phyloP scores from a whole-genome alignment of 2,797 vertebrate species.

The Leptodactylus fallax region DNA sequence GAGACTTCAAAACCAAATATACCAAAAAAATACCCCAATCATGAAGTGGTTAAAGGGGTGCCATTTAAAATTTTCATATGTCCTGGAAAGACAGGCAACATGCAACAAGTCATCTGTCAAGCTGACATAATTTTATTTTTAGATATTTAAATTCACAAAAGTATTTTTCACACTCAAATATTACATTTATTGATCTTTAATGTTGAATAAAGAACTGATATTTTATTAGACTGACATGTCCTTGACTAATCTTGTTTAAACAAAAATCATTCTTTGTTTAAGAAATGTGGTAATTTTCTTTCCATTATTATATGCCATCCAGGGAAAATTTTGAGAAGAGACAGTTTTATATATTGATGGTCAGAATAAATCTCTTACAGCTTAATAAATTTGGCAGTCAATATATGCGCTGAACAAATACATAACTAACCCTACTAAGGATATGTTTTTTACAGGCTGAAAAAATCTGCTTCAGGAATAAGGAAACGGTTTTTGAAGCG shows the following conservation, averaged over 20 bases:
- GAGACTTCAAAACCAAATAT: too few relatives aligned
- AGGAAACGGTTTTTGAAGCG: too few relatives aligned
- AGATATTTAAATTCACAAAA: background rate
- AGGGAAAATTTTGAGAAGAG: background rate
- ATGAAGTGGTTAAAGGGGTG: too few relatives aligned
- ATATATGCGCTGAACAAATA: too few relatives aligned
- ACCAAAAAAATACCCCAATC: too few relatives aligned
- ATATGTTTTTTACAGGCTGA: too few relatives aligned
- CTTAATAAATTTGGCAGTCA: background rate
- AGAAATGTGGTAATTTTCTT: background rate
- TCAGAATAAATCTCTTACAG: background rate
- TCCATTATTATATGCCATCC: background rate
- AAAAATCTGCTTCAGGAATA: too few relatives aligned
- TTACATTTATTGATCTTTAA: background rate
- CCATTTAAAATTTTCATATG: background rate
- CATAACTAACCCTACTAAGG: too few relatives aligned
- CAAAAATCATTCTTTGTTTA: background rate
- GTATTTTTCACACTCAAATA: background rate
- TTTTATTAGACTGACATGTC: background rate
- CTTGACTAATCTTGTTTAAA: constrained; percentile 26
- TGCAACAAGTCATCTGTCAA: background rate
- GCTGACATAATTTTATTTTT: background rate
- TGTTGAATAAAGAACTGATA: background rate
- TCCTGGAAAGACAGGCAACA: background rate
- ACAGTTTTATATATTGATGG: background rate